phyloP scores from a whole-genome alignment of 2,797 vertebrate genomes.

The Dermochelys coriacea region DNA sequence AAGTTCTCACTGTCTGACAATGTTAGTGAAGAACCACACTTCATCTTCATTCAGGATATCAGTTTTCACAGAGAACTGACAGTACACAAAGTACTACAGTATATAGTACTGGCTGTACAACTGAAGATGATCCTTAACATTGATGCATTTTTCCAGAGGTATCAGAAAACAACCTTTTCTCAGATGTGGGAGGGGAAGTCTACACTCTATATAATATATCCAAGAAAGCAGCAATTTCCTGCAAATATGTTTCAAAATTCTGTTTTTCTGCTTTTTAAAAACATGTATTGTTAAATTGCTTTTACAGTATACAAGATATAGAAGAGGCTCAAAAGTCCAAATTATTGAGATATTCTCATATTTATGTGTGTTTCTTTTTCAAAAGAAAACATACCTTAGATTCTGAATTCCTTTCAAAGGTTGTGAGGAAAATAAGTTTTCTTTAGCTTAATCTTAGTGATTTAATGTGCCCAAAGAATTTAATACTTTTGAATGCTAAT shows the following conservation, averaged over 20 bases:
- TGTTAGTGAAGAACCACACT: slow-evolving; percentile 36
- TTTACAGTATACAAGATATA: neutral
- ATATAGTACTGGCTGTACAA: neutral
- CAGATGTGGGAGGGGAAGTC: neutral
- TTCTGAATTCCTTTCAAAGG: neutral
- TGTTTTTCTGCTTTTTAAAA: neutral
- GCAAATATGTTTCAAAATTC: neutral
- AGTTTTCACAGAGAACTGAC: slow-evolving; percentile 39
- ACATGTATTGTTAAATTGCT: accelerated
- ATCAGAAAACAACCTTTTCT: neutral
- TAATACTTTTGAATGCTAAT: neutral
- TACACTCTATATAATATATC: neutral
- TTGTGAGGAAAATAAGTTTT: neutral
- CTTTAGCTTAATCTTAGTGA: neutral
- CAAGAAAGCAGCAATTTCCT: neutral
- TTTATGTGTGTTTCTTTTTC: neutral
- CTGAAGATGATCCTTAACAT: neutral
- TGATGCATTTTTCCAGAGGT: neutral
- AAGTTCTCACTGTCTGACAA: slow-evolving; percentile 38
- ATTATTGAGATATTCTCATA: accelerated
- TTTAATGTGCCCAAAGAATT: neutral
- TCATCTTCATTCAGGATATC: slow-evolving; percentile 33
- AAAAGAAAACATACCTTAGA: neutral
- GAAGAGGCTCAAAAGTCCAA: neutral
- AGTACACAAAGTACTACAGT: slow-evolving; percentile 4